A percentile compares a stretch with the other conserved stretches of the same genome.
These are phyloP conservation scores for Nothobranchius kuhntae DNA, from an alignment of 2,113 vertebrate species.

Conservation along the genomic window DNA sequence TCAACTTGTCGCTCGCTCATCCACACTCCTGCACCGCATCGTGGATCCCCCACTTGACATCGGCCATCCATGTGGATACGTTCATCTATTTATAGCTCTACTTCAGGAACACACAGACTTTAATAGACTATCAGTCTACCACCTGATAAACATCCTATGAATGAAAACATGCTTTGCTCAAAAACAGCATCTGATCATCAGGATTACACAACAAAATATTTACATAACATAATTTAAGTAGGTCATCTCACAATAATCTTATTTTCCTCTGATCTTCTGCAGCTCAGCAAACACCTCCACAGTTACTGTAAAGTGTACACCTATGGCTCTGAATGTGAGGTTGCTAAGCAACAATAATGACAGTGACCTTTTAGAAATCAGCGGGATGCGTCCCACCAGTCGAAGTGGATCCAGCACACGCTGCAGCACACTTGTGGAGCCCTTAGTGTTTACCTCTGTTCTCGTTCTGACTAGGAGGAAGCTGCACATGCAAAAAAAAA, in stretches of 20 bases:
- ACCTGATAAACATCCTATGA: no score
- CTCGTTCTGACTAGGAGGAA: conserved; percentile 28
- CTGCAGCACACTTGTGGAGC: conserved; percentile 48
- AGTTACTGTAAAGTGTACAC: conserved; percentile 48
- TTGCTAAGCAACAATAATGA: conserved; percentile 86
- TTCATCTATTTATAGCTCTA: no score
- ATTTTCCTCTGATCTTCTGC: conserved; percentile 24
- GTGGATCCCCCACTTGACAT: no score
- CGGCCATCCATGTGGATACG: no score
- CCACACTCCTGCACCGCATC: no score
- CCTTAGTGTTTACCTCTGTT: conserved; percentile 45
- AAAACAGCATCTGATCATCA: no score
- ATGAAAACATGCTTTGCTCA: no score
- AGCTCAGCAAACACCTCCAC: conserved; percentile 22
- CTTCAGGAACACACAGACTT: no score
- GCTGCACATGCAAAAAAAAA: conserved; percentile 17
- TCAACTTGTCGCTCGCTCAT: no score
- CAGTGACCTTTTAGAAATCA: conserved; percentile 84
- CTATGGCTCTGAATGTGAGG: conserved; percentile 66
- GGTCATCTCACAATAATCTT: not conserved
- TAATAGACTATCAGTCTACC: no score
- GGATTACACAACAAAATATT: no score
- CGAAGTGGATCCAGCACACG: conserved; percentile 52
- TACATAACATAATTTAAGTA: not conserved
- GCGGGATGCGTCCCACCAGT: conserved; percentile 65